phyloP scores from a whole-genome alignment of 2,797 vertebrate species.

The Amblyopsis hoosieri region DNA sequence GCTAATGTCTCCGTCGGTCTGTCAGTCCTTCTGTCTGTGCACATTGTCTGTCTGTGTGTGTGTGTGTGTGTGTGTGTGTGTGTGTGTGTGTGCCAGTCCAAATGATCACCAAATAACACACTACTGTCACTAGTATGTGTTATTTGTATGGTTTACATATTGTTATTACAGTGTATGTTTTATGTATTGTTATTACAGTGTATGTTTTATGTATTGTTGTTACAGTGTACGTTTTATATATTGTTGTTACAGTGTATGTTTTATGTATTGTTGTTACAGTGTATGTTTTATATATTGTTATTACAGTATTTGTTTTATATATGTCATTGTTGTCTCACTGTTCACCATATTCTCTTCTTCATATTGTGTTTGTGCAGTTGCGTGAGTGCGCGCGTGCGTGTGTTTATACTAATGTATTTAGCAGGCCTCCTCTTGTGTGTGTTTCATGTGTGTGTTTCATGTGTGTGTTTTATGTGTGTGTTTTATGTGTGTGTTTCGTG shows the following conservation, averaged over 20 bases:
- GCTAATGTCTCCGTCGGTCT: neutral
- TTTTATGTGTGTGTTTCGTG: too few species aligned
- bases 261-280: too few species aligned
- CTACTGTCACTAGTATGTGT: neutral
- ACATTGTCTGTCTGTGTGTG: neutral
- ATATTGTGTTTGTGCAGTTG: neutral
- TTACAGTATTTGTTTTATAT: too few species aligned
- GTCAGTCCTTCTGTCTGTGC: neutral
- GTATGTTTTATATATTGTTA: too few species aligned
- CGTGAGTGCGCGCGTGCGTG: neutral
- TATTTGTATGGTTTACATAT: too few species aligned
- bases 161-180: neutral
- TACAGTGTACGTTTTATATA: too few species aligned
- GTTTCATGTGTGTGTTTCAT: too few species aligned
- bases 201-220: too few species aligned
- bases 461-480: neutral
- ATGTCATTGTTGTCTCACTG: neutral
- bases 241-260: too few species aligned
- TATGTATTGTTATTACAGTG: neutral
- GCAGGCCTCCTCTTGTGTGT: neutral
- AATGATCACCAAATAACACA: too few species aligned
- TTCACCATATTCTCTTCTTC: neutral
- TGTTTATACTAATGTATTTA: neutral
- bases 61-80: slow-evolving; percentile 3
- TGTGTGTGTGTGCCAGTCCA: neutral